These are phyloP conservation scores for Pachyramphus minor DNA, from an alignment of 2,113 vertebrate genomes.

Conservation along the genomic window DNA sequence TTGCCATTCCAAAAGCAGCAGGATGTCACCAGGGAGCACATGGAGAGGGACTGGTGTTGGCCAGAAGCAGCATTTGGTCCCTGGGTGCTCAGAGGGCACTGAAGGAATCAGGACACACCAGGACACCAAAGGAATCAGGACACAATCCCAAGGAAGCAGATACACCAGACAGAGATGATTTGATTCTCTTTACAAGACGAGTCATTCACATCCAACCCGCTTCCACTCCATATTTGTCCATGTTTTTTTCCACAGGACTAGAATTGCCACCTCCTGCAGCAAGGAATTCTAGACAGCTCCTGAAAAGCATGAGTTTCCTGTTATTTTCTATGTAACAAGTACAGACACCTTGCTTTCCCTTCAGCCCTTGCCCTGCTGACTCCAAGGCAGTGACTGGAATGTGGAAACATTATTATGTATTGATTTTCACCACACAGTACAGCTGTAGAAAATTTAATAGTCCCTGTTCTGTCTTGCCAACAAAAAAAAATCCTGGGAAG, in stretches of 20 bases:
- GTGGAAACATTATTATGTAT: background rate
- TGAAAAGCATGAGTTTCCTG: background rate
- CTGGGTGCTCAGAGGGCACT: background rate
- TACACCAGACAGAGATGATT: fast-evolving
- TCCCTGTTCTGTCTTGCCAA: background rate
- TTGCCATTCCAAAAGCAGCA: background rate
- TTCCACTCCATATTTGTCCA: fast-evolving
- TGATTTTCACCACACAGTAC: background rate
- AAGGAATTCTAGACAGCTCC: background rate
- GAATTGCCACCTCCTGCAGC: background rate
- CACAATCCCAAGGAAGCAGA: background rate
- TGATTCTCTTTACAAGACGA: fast-evolving
- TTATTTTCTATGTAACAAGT: background rate
- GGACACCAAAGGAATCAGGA: background rate
- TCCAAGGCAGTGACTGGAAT: background rate
- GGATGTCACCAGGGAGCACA: background rate
- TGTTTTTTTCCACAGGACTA: background rate
- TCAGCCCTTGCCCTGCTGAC: background rate
- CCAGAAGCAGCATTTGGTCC: background rate
- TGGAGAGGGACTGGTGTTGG: background rate
- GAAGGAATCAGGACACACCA: too few relatives aligned
- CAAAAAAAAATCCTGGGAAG: background rate
- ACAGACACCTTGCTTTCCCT: background rate
- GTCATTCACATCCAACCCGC: background rate
- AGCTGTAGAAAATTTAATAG: background rate